phyloP scores from a whole-genome alignment of 37 sponge, comb jelly and placozoan genomes.

The Aplysina aerophoba region DNA sequence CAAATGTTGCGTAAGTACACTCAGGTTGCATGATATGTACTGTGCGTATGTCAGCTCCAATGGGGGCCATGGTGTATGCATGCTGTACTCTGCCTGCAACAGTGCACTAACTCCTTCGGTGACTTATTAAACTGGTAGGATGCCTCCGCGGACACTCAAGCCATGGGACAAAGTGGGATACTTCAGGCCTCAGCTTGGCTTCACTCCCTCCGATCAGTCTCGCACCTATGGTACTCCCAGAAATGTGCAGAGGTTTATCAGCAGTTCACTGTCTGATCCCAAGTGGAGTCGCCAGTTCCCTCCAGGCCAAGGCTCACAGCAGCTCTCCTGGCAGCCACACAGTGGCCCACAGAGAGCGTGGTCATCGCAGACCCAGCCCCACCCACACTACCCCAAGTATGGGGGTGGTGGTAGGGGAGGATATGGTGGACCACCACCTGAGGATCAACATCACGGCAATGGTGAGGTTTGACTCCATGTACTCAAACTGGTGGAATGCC shows the following conservation, averaged over 20 bases:
- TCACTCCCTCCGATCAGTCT: constrained; percentile 1
- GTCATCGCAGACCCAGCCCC: neutral
- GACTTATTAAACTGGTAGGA: neutral
- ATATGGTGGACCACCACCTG: no score
- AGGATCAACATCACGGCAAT: no score
- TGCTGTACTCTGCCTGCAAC: neutral
- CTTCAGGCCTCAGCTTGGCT: constrained; percentile 21
- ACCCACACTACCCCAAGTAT: constrained; percentile 7
- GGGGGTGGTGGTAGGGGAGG: no score
- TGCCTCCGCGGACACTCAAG: neutral
- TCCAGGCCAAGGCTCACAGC: neutral
- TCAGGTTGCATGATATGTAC: neutral
- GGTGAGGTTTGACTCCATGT: no score
- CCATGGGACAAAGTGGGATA: constrained; percentile 18
- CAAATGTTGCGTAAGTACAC: constrained; percentile 39
- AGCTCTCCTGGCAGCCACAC: neutral
- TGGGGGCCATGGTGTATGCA: neutral
- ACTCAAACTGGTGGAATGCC: no score
- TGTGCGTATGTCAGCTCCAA: neutral
- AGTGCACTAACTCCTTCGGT: neutral
- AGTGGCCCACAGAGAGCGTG: neutral
- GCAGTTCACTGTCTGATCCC: constrained; percentile 2
- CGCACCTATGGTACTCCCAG: neutral
- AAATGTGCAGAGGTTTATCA: neutral
- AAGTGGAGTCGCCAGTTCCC: neutral